Conservation (phyloP, 2,888 invertebrate genomes). For the Pyrgus malvae region DNA sequence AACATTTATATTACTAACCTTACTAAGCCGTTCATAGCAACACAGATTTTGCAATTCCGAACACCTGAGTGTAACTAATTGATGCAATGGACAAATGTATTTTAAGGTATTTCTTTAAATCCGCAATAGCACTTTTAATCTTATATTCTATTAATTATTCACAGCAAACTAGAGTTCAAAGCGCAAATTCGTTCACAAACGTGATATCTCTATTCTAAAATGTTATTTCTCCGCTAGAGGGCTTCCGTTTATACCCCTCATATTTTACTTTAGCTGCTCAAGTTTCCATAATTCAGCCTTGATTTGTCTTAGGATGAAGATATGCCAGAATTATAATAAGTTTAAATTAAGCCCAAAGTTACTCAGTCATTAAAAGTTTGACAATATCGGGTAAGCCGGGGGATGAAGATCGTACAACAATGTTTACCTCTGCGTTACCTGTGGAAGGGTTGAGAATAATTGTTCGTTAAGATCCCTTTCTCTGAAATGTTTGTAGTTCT, state of each 20-base stretch:
- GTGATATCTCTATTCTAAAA: neutral
- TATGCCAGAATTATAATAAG: neutral
- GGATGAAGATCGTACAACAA: neutral
- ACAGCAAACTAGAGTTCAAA: too few relatives aligned
- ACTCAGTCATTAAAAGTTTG: conserved; percentile 3
- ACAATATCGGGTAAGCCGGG: conserved; percentile 1
- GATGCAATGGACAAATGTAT: too few relatives aligned
- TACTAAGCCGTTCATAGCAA: too few relatives aligned
- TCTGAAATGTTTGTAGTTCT: too few relatives aligned
- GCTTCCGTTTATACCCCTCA: neutral
- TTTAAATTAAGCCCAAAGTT: neutral
- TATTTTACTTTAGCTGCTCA: neutral
- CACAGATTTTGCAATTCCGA: too few relatives aligned
- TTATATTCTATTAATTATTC: too few relatives aligned
- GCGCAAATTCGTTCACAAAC: too few relatives aligned
- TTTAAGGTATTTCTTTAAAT: too few relatives aligned
- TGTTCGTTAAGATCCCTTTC: too few relatives aligned
- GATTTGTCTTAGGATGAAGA: neutral
- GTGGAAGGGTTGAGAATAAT: neutral
- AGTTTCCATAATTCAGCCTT: neutral
- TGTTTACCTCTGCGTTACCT: neutral
- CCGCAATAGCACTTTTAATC: too few relatives aligned
- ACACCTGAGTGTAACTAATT: too few relatives aligned
- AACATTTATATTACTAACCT: too few relatives aligned
- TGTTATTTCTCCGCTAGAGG: neutral